Conservation (phyloP, 2,113 vertebrate species). For the Zonotrichia leucophrys region DNA sequence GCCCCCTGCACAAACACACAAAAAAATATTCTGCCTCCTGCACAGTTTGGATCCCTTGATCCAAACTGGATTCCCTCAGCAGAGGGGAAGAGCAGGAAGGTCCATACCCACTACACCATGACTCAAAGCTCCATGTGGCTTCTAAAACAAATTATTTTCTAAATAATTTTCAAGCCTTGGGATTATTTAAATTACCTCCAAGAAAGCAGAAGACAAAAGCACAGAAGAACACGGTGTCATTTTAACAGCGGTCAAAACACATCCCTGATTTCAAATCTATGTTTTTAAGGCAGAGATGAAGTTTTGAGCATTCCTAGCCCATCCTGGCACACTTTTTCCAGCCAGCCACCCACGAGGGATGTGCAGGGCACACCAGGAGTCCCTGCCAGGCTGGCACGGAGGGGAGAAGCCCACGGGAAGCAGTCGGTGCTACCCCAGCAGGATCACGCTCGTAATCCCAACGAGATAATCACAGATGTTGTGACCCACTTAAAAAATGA, state of each 20-base stretch:
- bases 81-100: not conserved
- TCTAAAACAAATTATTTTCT: not conserved
- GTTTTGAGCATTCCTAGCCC: not conserved
- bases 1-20: not conserved
- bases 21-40: not conserved
- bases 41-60: not conserved
- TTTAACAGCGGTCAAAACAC: not conserved
- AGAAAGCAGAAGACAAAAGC: not conserved
- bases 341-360: not conserved
- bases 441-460: slow-evolving; percentile 55
- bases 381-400: not conserved
- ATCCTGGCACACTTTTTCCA: not conserved
- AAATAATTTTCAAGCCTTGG: not conserved
- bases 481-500: slow-evolving; percentile 73
- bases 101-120: not conserved
- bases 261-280: not conserved
- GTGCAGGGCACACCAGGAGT: not conserved
- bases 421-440: slow-evolving; percentile 18
- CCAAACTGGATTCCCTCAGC: not conserved
- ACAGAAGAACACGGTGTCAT: not conserved
- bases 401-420: slow-evolving; percentile 31
- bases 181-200: not conserved
- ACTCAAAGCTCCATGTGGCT: not conserved
- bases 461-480: slow-evolving; percentile 71
- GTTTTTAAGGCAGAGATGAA: not conserved